Evolutionary conservation across 2,113 vertebrate genomes (phyloP), one percentile per base, ranked within the genome.

Genomic region (Capricornis sumatraensis): DNA sequence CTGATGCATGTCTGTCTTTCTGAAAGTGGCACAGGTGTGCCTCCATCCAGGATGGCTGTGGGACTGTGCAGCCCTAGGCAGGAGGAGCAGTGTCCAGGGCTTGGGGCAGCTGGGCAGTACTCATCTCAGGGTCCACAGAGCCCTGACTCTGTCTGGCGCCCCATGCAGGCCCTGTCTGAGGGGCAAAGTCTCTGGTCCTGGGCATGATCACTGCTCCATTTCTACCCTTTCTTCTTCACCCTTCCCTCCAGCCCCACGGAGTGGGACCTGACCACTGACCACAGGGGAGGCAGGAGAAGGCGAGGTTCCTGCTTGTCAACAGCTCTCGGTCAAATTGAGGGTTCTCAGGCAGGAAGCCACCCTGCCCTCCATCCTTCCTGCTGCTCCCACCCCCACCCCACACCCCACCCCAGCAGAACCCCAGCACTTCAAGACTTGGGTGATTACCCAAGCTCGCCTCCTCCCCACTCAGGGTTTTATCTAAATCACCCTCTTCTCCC

Each of bases 261-360:
- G 67, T 0, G 3, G 9, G n/a, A 14, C 55, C n/a, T 16, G 47
- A 50, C 45, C 45, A n/a, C 40, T 14, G 33, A 33, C 23, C 21
- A 13, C 10, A n/a, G 11, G 5, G 12, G 5, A 86, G 33, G 36
- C 50, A 19, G 57, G 47, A 40, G 36, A 89, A 33, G 40, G 47
- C 0, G 4, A 23, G 30, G 17, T 9, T 36, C 55, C 76, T 30
- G 36, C 40, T 43, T 14, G 27, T 19, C 12, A 0, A 0, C 5
- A 55, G 79, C 4, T 58, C n/a, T 90, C 7, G 5, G 50, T 55
- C 11, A 10, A 17, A 89, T 4, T 8, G 43, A 53, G 47, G 83
- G 27, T 7, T 8, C 64, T 58, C 58, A 8, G 45, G 40, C 36
- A 78, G 62, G 95, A 96, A 87, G 83, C 36, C 3, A 74, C 78